phyloP scores from a whole-genome alignment of 1,140 invertebrate genomes.

The Microplitis demolitor region DNA sequence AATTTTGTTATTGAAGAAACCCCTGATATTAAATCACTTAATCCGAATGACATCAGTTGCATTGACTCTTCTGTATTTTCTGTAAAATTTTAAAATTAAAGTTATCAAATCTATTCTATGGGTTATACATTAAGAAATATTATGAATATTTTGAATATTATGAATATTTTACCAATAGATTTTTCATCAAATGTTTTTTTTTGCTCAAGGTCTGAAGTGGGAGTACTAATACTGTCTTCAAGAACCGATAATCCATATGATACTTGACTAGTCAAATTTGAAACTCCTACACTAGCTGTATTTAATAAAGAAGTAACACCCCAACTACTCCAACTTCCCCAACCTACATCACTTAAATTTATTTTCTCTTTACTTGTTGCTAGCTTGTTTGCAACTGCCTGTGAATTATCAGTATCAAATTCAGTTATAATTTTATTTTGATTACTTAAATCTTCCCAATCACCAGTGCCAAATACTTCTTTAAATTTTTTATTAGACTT shows the following conservation, averaged over 20 bases:
- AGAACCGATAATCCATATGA: conserved; percentile 77
- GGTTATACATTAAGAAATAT: too few species aligned
- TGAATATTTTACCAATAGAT: conserved; percentile 6
- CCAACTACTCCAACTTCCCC: conserved; percentile 71
- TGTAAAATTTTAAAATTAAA: background rate
- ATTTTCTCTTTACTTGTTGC: conserved; percentile 30
- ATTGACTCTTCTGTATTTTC: conserved; percentile 34
- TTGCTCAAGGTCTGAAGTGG: conserved; percentile 74
- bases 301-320: conserved; percentile 75
- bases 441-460: conserved; percentile 51
- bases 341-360: conserved; percentile 42
- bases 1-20: conserved; percentile 71
- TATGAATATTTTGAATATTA: too few species aligned
- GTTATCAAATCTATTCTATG: too few species aligned
- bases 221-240: conserved; percentile 76
- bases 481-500: conserved; percentile 57
- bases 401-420: conserved; percentile 41
- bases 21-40: conserved; percentile 71
- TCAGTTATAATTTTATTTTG: conserved; percentile 41
- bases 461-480: conserved; percentile 53
- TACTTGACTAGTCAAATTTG: conserved; percentile 77
- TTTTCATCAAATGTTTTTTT: conserved; percentile 1
- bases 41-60: conserved; percentile 58
- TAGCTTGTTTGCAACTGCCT: conserved; percentile 40
- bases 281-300: conserved; percentile 74